Evolutionary conservation across 2,888 invertebrate genomes (phyloP).

Genomic region (Amphipyra tragopoginis): DNA sequence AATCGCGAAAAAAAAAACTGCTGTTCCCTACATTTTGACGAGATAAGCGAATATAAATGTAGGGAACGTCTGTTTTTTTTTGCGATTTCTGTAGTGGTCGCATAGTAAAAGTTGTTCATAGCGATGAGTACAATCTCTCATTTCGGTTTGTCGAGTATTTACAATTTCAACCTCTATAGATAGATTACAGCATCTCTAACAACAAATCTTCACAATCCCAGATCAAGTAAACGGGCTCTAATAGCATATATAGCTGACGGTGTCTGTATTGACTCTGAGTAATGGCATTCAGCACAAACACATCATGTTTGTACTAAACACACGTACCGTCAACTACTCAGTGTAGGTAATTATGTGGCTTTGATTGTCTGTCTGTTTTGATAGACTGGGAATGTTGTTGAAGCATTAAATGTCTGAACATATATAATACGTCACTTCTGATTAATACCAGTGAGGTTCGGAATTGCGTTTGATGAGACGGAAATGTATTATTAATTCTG

Average conservation of each 20-base stretch:
- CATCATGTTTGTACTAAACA: conserved; percentile 9
- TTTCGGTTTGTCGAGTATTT: too few species aligned
- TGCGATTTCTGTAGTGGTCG: too few species aligned
- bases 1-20: too few species aligned
- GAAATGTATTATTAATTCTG: too few species aligned
- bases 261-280: conserved; percentile 38
- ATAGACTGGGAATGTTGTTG: conserved; percentile 22
- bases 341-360: conserved; percentile 24
- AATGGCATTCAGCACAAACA: conserved; percentile 45
- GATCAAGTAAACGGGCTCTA: conserved; percentile 4
- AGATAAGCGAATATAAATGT: too few species aligned
- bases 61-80: too few species aligned
- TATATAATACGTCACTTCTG: not conserved
- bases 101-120: too few species aligned
- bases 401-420: conserved; percentile 21
- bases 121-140: too few species aligned
- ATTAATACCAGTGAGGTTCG: too few species aligned
- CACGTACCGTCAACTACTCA: conserved; percentile 11
- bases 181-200: not conserved
- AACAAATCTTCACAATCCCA: not conserved
- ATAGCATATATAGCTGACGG: conserved; percentile 14
- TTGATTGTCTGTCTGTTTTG: conserved; percentile 31
- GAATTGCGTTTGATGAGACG: too few species aligned
- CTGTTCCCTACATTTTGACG: too few species aligned
- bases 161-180: too few species aligned